Evolutionary conservation across 2,888 invertebrate genomes (phyloP).

Genomic region (Archips xylosteana): DNA sequence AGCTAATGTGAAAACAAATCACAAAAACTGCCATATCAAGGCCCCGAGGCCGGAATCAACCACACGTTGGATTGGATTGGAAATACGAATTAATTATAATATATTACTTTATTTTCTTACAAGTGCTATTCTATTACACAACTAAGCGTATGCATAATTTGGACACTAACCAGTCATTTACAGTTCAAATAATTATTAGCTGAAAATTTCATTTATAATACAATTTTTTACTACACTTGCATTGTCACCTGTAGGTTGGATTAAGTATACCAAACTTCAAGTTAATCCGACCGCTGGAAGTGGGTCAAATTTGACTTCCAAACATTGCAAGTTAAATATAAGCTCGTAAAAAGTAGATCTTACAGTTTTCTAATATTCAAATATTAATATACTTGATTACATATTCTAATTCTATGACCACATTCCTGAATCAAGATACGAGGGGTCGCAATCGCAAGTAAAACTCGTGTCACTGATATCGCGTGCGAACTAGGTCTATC

Average conservation of each 20-base stretch:
- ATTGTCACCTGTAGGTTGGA: too few relatives aligned
- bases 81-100: conserved; percentile 38
- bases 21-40: conserved; percentile 45
- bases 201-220: too few relatives aligned
- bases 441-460: conserved; percentile 3
- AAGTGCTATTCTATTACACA: conserved; percentile 11
- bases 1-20: conserved; percentile 49
- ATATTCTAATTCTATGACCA: background rate
- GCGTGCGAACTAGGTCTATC: conserved; percentile 18
- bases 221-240: too few relatives aligned
- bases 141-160: background rate
- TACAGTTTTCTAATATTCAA: background rate
- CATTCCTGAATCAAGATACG: background rate
- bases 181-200: too few relatives aligned
- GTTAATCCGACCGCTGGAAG: too few relatives aligned
- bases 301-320: background rate
- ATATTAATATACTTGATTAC: background rate
- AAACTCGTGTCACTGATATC: conserved; percentile 5
- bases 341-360: background rate
- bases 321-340: background rate
- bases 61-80: conserved; percentile 27
- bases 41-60: conserved; percentile 37
- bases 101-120: conserved; percentile 14
- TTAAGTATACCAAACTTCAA: too few relatives aligned
- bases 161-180: background rate